phyloP scores from a whole-genome alignment of 2,113 vertebrate species.

The Barnardius zonarius region DNA sequence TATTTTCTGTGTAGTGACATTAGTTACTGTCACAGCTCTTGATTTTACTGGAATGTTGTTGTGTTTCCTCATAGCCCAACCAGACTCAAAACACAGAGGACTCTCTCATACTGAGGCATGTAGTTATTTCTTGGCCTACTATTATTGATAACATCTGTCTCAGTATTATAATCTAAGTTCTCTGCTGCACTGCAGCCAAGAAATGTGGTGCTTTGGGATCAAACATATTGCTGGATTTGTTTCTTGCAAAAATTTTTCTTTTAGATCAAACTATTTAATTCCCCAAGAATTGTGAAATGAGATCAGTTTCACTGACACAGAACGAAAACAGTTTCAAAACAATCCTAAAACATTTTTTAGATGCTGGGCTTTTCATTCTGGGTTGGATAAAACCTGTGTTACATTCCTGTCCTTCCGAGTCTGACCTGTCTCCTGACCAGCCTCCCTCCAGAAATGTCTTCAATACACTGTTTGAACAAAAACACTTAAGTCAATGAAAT shows the following conservation, averaged over 20 bases:
- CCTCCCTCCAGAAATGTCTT: neutral
- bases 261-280: constrained; percentile 7
- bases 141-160: constrained; percentile 56
- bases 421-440: constrained; percentile 20
- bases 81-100: neutral
- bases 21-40: neutral
- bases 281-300: neutral
- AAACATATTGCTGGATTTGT: constrained; percentile 21
- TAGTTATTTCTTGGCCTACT: constrained; percentile 4
- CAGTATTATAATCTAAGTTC: neutral
- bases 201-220: neutral
- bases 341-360: neutral
- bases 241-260: neutral
- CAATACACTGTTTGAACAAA: neutral
- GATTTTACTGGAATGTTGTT: neutral
- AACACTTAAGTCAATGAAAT: neutral
- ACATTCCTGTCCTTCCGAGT: neutral
- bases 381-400: neutral
- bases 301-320: constrained; percentile 19
- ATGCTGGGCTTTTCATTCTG: neutral
- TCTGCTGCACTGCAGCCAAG: constrained; percentile 34
- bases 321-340: constrained; percentile 12
- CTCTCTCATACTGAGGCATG: neutral
- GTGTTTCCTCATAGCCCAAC: neutral
- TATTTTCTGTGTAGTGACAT: neutral